A percentile compares a stretch with the other conserved stretches of the same genome.
phyloP scores from a whole-genome alignment of 1,140 invertebrate genomes.

The Sarcophaga bullata region DNA sequence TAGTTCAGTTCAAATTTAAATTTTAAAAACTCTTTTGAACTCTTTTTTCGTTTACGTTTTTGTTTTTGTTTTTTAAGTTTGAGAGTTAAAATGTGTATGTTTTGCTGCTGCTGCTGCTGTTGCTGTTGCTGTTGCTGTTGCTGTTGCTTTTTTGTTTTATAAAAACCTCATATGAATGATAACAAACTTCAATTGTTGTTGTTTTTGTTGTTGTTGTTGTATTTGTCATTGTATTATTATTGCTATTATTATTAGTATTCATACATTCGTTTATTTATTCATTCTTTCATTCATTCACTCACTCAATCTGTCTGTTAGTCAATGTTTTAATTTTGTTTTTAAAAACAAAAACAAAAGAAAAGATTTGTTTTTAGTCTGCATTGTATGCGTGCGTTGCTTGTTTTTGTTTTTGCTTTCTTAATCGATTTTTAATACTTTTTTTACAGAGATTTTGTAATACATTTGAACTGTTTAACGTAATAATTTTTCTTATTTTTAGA shows the following conservation, averaged over 20 bases:
- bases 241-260: no score
- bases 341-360: neutral
- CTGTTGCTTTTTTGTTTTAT: no score
- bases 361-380: no score
- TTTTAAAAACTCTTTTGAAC: neutral
- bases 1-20: neutral
- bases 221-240: no score
- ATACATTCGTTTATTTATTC: neutral
- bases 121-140: no score
- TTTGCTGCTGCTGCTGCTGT: no score
- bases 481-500: neutral
- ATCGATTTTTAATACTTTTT: conserved; percentile 15
- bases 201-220: no score
- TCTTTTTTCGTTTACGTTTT: no score
- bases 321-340: neutral
- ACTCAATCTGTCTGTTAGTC: neutral
- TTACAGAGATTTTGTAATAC: conserved; percentile 2
- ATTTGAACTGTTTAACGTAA: neutral
- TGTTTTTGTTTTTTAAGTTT: conserved; percentile 12
- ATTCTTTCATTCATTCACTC: neutral
- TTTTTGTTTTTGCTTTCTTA: neutral
- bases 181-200: no score
- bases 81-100: neutral
- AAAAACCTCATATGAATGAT: no score
- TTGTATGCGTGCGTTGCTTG: no score